Conservation (phyloP, 92 coral and sea anemone genomes). For the Epizoanthus illoricatus region DNA sequence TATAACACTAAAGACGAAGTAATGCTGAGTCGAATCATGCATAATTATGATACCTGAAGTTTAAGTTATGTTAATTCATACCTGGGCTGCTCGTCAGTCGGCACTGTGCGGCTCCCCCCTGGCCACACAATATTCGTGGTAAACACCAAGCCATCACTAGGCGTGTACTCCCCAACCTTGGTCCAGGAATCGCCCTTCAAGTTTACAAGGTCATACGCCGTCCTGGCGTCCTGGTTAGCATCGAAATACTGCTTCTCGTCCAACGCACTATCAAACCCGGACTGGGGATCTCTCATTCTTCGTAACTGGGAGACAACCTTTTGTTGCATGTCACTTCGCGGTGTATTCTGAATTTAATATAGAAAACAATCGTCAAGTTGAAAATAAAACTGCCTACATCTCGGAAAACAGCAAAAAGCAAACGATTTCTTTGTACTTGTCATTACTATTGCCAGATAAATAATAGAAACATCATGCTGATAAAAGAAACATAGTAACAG, state of each 20-base stretch:
- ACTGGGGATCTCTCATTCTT: slow-evolving; percentile 79
- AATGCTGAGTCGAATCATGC: too few species aligned
- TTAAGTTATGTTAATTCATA: slow-evolving; percentile 19
- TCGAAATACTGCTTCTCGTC: slow-evolving; percentile 82
- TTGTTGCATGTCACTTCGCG: slow-evolving; percentile 69
- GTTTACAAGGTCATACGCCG: slow-evolving; percentile 88
- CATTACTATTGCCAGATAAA: too few species aligned
- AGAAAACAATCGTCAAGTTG: too few species aligned
- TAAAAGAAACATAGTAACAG: too few species aligned
- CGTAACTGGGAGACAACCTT: slow-evolving; percentile 70
- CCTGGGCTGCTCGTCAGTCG: slow-evolving; percentile 74
- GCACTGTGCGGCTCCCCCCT: slow-evolving; percentile 88
- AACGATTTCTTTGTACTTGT: too few species aligned
- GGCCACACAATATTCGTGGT: slow-evolving; percentile 93
- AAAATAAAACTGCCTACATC: too few species aligned
- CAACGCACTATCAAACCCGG: slow-evolving; percentile 86
- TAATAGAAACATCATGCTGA: too few species aligned
- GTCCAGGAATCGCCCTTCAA: slow-evolving; percentile 94
- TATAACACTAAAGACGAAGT: too few species aligned
- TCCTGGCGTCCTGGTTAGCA: slow-evolving; percentile 82
- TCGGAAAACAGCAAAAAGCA: too few species aligned
- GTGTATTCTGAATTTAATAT: slow-evolving; percentile 56
- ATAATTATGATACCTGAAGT: too few species aligned
- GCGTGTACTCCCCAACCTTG: slow-evolving; percentile 87
- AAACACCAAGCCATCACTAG: slow-evolving; percentile 69